Conservation (phyloP, 1,140 invertebrate genomes). For the Procambarus virginalis region DNA sequence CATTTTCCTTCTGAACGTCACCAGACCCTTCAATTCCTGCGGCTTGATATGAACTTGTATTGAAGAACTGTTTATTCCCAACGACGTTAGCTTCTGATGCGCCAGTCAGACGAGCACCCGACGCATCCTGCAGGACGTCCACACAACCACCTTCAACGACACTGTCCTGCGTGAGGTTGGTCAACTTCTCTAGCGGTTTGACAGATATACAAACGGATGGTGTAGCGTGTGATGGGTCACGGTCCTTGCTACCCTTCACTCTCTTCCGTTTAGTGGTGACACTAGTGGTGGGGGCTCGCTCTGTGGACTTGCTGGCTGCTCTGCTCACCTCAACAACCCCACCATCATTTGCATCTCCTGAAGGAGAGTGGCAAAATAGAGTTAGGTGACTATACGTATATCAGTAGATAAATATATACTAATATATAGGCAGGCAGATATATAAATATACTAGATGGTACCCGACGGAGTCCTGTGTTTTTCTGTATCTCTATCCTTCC, state of each 20-base stretch:
- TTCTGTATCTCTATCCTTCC: too few relatives aligned
- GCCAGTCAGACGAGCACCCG: neutral
- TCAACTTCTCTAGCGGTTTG: neutral
- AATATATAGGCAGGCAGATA: too few relatives aligned
- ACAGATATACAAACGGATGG: neutral
- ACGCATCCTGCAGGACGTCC: neutral
- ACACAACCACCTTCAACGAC: neutral
- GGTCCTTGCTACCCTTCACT: neutral
- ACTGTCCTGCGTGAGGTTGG: neutral
- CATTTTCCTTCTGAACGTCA: neutral
- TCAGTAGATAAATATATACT: neutral
- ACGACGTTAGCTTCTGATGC: neutral
- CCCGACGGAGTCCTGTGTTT: too few relatives aligned
- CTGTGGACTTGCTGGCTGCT: neutral
- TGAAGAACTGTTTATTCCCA: neutral
- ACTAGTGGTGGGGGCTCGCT: neutral
- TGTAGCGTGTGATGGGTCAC: neutral
- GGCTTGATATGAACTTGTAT: neutral
- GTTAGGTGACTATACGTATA: neutral
- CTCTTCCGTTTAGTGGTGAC: neutral
- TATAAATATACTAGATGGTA: too few relatives aligned
- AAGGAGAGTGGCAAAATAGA: neutral
- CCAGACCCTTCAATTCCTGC: neutral
- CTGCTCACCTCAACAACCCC: neutral
- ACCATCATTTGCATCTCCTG: neutral